These are phyloP conservation scores for Oostethus manadensis DNA, from an alignment of 2,113 vertebrate genomes.

Conservation along the genomic window DNA sequence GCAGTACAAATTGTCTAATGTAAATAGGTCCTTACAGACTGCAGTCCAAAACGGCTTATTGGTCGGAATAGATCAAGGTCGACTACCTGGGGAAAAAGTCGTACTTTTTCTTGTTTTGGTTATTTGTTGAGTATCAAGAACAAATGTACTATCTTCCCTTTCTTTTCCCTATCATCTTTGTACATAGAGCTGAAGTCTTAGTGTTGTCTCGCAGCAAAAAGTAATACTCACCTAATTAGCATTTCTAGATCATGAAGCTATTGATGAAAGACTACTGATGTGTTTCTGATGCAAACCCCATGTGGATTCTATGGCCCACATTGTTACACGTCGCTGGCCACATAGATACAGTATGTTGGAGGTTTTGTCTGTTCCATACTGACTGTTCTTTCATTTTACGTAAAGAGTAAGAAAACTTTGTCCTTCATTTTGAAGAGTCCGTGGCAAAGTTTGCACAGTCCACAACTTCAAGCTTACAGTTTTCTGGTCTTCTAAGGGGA, in stretches of 20 bases:
- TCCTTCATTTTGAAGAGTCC: conserved; percentile 75
- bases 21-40: no score
- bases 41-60: not conserved
- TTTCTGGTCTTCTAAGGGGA: conserved; percentile 74
- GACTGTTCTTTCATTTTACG: conserved; percentile 71
- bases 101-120: not conserved
- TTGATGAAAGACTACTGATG: conserved; percentile 43
- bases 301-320: conserved; percentile 68
- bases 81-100: not conserved
- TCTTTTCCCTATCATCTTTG: conserved; percentile 74
- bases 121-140: conserved; percentile 17
- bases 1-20: no score
- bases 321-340: no score
- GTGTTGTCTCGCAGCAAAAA: conserved; percentile 73
- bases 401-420: conserved; percentile 73
- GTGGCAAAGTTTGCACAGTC: conserved; percentile 73
- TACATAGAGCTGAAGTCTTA: conserved; percentile 80
- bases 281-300: conserved; percentile 63
- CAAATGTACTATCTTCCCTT: conserved; percentile 45
- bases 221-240: conserved; percentile 59
- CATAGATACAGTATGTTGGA: conserved; percentile 55
- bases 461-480: conserved; percentile 72
- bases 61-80: not conserved
- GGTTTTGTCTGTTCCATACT: conserved; percentile 70
- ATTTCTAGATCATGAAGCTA: conserved; percentile 56